Evolutionary conservation across 2,888 invertebrate genomes (phyloP), one percentile per base, ranked within the genome.

Genomic region (Criorhina ranunculi): DNA sequence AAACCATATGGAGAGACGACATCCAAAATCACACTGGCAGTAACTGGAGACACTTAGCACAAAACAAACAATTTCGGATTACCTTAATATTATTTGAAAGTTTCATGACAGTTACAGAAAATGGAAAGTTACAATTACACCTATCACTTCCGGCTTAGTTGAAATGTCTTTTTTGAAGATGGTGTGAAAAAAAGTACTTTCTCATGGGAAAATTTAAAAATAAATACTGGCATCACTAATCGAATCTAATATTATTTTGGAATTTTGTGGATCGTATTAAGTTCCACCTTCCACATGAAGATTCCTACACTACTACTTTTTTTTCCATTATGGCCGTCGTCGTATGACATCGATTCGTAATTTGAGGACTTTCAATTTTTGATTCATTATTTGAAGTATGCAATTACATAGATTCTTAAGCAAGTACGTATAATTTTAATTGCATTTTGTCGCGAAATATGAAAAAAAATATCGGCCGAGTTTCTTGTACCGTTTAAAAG

Each of bases 341-440:
- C 57, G 46, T 46, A 11, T 46, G 46, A 69, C 44, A 12, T 57
- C 35, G 69, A 9, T n/a, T 31, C 7, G 29, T 3, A 49, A 19
- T 67, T 4, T 51, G 6, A 31, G 29, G 40, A 31, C 40, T n/a
- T 33, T 57, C 19, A 33, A n/a, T 31, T 42, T 19, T 35, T 4
- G 35, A 57, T 57, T 31, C n/a, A 29, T 19, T 24, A 31, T 55
- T 44, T 57, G 46, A 46, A 57, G n/a, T 57, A 12, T 24, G 31
- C 24, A 46, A 19, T 46, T 15, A 59, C 44, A 24, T 24, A 73
- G 35, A n/a, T 11, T 37, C 66, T 57, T 9, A 64, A 55, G 37
- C 81, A 82, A 77, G 81, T 82, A 82, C 81, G 81, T 82, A 82
- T 82, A 31, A 46, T 77, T 57, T 70, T 70, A 57, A 51, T 73